phyloP scores from a whole-genome alignment of 2,888 invertebrate species.

The Digitonthophagus gazella region DNA sequence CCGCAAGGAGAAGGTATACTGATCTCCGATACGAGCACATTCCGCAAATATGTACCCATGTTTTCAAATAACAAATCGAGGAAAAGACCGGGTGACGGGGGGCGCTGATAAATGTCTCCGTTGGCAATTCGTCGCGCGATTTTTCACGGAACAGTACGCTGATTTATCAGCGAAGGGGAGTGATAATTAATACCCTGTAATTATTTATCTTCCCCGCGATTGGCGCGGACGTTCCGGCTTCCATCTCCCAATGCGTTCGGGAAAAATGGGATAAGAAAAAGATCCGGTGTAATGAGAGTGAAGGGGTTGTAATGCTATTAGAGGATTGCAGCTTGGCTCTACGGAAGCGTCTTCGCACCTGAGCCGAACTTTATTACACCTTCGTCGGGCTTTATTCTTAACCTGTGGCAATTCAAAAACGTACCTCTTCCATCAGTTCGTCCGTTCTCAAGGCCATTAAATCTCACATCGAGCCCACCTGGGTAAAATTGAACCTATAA shows the following conservation, averaged over 20 bases:
- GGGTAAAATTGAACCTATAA: constrained; percentile 15
- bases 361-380: constrained; percentile 29
- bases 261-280: constrained; percentile 18
- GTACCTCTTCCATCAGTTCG: constrained; percentile 1
- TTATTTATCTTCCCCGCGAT: constrained; percentile 1
- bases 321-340: constrained; percentile 34
- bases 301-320: constrained; percentile 32
- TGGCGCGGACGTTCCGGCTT: background rate
- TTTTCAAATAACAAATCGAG: constrained; percentile 14
- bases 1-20: constrained; percentile 14
- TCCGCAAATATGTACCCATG: constrained; percentile 15
- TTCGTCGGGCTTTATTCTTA: constrained; percentile 18
- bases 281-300: constrained; percentile 28
- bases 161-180: constrained; percentile 5
- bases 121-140: background rate
- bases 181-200: constrained; percentile 8
- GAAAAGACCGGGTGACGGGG: background rate
- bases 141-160: background rate
- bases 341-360: constrained; percentile 33
- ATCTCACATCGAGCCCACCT: constrained; percentile 15
- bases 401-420: constrained; percentile 20
- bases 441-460: constrained; percentile 4
- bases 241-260: background rate
- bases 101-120: background rate
- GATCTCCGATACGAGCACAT: constrained; percentile 5